phyloP scores from a whole-genome alignment of 2,888 invertebrate species.

The Cacoxenus indagator region DNA sequence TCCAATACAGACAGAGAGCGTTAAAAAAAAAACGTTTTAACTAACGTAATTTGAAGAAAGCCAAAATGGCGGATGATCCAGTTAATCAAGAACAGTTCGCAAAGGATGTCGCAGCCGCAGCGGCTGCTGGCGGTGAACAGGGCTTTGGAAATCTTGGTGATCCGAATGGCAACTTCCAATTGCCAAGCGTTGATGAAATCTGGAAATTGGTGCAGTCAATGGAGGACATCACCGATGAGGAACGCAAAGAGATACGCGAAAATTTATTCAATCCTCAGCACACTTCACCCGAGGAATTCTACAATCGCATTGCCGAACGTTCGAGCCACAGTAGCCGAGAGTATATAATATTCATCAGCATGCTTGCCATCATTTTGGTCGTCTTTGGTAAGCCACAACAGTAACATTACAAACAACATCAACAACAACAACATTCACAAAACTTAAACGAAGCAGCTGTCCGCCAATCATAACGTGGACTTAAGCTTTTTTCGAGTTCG shows the following conservation, averaged over 20 bases:
- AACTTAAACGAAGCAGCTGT: neutral
- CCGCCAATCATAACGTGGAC: neutral
- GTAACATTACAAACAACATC: too few species aligned
- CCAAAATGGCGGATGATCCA: constrained; percentile 62
- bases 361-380: constrained; percentile 66
- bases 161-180: constrained; percentile 62
- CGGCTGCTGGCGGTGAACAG: constrained; percentile 52
- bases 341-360: constrained; percentile 67
- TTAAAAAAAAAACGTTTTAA: constrained; percentile 28
- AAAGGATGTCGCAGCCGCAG: constrained; percentile 62
- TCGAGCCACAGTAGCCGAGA: constrained; percentile 56
- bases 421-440: neutral
- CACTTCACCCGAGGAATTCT: constrained; percentile 62
- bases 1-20: constrained; percentile 32
- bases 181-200: constrained; percentile 74
- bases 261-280: constrained; percentile 72
- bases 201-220: constrained; percentile 75
- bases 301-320: constrained; percentile 45
- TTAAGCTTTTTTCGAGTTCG: neutral
- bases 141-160: constrained; percentile 44
- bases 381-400: constrained; percentile 69
- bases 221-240: constrained; percentile 75
- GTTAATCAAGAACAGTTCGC: constrained; percentile 60
- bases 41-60: neutral
- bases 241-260: constrained; percentile 74